phyloP scores from a whole-genome alignment of 2,797 vertebrate species.

The Rhabdomys pumilio region DNA sequence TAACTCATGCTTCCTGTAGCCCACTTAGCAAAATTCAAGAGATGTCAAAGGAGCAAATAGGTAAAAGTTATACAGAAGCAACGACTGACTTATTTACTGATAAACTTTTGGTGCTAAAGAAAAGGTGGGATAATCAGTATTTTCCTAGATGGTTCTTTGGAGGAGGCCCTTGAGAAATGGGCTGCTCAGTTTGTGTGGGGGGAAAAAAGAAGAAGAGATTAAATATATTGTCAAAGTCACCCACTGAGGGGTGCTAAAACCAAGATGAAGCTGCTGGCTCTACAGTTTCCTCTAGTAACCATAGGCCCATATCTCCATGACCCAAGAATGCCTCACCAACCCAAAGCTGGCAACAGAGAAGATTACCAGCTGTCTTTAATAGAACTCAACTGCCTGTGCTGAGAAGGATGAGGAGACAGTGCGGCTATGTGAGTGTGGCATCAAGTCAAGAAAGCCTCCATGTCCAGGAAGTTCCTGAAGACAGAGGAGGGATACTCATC shows the following conservation, averaged over 20 bases:
- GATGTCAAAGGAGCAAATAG: background rate
- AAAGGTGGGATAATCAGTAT: background rate
- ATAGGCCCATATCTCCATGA: background rate
- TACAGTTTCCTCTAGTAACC: background rate
- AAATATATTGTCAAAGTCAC: constrained; percentile 35
- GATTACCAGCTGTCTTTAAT: background rate
- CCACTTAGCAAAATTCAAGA: constrained; percentile 48
- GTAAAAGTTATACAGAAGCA: background rate
- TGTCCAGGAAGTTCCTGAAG: background rate
- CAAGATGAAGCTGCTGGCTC: background rate
- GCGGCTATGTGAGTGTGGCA: background rate
- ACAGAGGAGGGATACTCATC: background rate
- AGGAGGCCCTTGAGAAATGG: background rate
- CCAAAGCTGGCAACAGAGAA: background rate
- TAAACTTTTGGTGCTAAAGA: background rate
- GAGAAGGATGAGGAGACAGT: background rate
- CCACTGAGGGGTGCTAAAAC: constrained; percentile 29
- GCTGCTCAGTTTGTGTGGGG: background rate
- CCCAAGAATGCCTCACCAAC: background rate
- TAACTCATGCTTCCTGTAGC: background rate
- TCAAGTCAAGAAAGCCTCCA: background rate
- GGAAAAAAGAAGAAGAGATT: constrained; percentile 18
- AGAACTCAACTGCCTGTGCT: background rate
- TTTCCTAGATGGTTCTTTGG: background rate
- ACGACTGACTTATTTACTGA: background rate